A percentile compares a stretch with the other conserved stretches of the same genome.
phyloP scores from a whole-genome alignment of 1,140 invertebrate species.

The Colletes gigas region DNA sequence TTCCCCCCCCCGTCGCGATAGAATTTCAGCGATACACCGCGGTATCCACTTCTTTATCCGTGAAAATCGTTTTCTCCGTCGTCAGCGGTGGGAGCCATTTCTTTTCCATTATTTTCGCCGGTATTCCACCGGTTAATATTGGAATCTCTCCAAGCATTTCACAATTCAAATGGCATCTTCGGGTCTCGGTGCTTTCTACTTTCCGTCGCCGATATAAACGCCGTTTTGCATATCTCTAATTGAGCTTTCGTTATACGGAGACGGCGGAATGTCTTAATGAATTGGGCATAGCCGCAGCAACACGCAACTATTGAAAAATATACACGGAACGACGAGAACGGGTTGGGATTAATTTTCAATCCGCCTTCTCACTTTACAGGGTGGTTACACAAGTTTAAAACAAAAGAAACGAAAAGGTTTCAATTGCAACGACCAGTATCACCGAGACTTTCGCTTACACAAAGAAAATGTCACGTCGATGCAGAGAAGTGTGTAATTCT shows the following conservation, averaged over 20 bases:
- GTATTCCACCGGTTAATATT: slow-evolving; percentile 67
- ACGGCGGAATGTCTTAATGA: slow-evolving; percentile 69
- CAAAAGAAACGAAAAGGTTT: too few relatives aligned
- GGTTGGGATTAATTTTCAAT: slow-evolving; percentile 37
- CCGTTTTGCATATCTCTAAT: slow-evolving; percentile 72
- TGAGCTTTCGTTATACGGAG: slow-evolving; percentile 65
- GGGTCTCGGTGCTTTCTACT: slow-evolving; percentile 44
- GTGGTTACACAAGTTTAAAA: neutral
- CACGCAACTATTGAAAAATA: slow-evolving; percentile 35
- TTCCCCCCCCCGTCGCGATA: neutral
- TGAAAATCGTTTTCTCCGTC: slow-evolving; percentile 32
- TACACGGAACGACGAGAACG: neutral
- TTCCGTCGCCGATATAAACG: slow-evolving; percentile 59
- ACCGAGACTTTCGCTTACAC: too few relatives aligned
- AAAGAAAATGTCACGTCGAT: too few relatives aligned
- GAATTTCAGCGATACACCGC: slow-evolving; percentile 52
- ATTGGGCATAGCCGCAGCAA: slow-evolving; percentile 33
- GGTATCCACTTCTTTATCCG: slow-evolving; percentile 7
- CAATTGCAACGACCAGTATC: too few relatives aligned
- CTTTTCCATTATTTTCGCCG: slow-evolving; percentile 64
- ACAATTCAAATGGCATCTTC: slow-evolving; percentile 69
- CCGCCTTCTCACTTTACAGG: neutral
- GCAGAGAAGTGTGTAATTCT: too few relatives aligned
- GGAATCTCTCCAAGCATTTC: slow-evolving; percentile 70
- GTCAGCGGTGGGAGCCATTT: slow-evolving; percentile 44